phyloP scores from a whole-genome alignment of 2,113 vertebrate species.

The Pungitius pungitius region DNA sequence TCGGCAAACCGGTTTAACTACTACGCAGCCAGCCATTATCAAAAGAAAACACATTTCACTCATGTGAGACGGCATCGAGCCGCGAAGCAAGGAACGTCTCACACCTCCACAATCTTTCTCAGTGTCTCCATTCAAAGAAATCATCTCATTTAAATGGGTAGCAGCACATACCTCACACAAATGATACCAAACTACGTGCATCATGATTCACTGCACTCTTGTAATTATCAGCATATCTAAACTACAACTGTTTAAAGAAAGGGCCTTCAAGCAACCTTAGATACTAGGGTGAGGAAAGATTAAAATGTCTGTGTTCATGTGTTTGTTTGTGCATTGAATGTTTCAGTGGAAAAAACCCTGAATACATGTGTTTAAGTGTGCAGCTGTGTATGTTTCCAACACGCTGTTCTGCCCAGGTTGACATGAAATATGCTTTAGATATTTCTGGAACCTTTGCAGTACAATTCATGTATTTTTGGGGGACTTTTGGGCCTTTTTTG shows the following conservation, averaged over 20 bases:
- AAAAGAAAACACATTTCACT: background rate
- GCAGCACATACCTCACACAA: background rate
- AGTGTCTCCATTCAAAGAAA: too few species aligned
- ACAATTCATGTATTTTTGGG: background rate
- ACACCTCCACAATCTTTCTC: background rate
- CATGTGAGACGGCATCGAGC: background rate
- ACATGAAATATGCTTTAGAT: background rate
- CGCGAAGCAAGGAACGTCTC: background rate
- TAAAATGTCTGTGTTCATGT: background rate
- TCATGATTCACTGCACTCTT: background rate
- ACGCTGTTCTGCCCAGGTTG: background rate
- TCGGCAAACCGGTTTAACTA: constrained; percentile 14
- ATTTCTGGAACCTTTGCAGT: background rate
- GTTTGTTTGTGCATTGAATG: background rate
- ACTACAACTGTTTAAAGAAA: background rate
- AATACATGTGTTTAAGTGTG: background rate
- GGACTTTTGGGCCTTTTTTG: too few species aligned
- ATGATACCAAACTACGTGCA: background rate
- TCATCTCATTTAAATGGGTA: background rate
- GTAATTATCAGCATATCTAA: background rate
- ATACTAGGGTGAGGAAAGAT: background rate
- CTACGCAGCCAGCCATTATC: background rate
- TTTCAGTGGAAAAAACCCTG: background rate
- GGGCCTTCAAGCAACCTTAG: background rate
- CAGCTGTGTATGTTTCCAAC: too few species aligned